A percentile compares a stretch with the other conserved stretches of the same genome.
Conservation (phyloP, 2,113 vertebrate species). For the Piaya cayana region DNA sequence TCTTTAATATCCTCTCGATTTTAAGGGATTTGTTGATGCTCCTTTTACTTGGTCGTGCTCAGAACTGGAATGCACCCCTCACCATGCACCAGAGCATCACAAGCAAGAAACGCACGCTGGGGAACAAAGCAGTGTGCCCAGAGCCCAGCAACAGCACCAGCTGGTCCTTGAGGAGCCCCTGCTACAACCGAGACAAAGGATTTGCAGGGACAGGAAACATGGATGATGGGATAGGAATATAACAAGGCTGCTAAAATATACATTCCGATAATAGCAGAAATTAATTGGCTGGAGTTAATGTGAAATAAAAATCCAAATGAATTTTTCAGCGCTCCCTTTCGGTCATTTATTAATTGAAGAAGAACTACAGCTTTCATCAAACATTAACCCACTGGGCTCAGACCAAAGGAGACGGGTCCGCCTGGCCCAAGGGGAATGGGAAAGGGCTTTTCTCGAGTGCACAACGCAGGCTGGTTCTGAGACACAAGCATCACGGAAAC, state of each 20-base stretch:
- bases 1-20: rapidly evolving
- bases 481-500: neutral
- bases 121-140: neutral
- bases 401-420: neutral
- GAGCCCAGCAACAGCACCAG: neutral
- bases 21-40: neutral
- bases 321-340: neutral
- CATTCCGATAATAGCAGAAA: neutral
- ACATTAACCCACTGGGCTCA: neutral
- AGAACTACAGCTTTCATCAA: neutral
- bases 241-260: neutral
- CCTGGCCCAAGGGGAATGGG: neutral
- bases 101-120: neutral
- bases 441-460: neutral
- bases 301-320: neutral
- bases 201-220: neutral
- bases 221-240: neutral
- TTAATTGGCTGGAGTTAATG: neutral
- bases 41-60: neutral
- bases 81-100: rapidly evolving
- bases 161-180: neutral
- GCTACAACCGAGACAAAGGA: neutral
- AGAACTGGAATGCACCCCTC: no score
- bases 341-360: neutral
- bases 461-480: rapidly evolving